Conservation (phyloP, 2,797 vertebrate species). For the Mormyrus proboscirostris region DNA sequence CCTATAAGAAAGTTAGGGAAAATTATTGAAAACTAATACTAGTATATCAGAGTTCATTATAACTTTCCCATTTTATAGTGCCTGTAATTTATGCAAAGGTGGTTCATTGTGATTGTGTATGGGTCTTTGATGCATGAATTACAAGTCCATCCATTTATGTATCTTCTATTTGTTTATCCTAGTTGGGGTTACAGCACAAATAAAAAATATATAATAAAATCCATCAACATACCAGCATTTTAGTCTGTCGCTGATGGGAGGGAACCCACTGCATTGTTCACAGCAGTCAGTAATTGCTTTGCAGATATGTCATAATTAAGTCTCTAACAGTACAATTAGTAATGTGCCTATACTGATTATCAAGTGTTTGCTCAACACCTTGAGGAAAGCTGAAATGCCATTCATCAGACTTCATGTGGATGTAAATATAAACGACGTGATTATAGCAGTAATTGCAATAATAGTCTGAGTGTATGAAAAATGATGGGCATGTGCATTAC, state of each 20-base stretch:
- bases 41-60: neutral
- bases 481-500: slow-evolving; percentile 46
- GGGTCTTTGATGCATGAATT: neutral
- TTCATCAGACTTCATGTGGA: neutral
- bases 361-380: neutral
- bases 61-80: neutral
- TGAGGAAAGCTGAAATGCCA: neutral
- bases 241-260: neutral
- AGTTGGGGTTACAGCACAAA: neutral
- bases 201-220: neutral
- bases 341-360: neutral
- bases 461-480: neutral
- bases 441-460: neutral
- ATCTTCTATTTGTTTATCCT: neutral
- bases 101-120: neutral
- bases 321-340: slow-evolving; percentile 1
- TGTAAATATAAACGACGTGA: neutral
- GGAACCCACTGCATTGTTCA: neutral
- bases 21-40: neutral
- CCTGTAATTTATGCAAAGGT: neutral
- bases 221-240: neutral
- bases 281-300: neutral
- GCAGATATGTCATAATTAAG: neutral
- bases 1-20: neutral
- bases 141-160: neutral